phyloP scores from a whole-genome alignment of 2,888 invertebrate species.

The Aporophyla lueneburgensis region DNA sequence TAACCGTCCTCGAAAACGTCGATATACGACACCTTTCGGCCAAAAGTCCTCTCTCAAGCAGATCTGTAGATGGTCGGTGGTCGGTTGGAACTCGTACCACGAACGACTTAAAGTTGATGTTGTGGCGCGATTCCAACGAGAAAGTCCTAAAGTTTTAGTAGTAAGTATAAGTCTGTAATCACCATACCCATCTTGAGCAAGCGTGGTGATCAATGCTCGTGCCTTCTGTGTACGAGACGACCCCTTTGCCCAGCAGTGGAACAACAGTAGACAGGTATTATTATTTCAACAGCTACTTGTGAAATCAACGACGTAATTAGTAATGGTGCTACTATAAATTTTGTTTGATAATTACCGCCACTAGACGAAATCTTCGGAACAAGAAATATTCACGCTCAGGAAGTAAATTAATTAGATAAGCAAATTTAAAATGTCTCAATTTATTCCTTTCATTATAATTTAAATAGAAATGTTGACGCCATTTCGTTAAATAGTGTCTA shows the following conservation, averaged over 20 bases:
- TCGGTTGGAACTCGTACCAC: no score
- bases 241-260: not conserved
- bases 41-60: no score
- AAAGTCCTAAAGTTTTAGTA: no score
- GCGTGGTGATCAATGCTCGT: not conserved
- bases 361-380: slow-evolving; percentile 7
- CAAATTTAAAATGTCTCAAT: not conserved
- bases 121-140: no score
- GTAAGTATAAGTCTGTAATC: no score
- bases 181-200: not conserved
- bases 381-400: slow-evolving; percentile 17
- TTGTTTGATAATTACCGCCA: slow-evolving; percentile 2
- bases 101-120: no score
- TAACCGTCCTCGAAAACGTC: no score
- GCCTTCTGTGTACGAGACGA: not conserved
- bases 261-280: no score
- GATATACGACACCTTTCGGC: no score
- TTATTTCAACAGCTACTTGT: not conserved
- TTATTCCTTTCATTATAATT: not conserved
- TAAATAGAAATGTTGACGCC: not conserved
- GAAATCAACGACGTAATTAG: slow-evolving; percentile 4
- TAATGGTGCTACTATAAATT: slow-evolving; percentile 1
- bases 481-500: not conserved
- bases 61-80: no score
- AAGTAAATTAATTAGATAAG: slow-evolving; percentile 14